phyloP scores from a whole-genome alignment of 2,888 invertebrate genomes.

The Parochlus steinenii region DNA sequence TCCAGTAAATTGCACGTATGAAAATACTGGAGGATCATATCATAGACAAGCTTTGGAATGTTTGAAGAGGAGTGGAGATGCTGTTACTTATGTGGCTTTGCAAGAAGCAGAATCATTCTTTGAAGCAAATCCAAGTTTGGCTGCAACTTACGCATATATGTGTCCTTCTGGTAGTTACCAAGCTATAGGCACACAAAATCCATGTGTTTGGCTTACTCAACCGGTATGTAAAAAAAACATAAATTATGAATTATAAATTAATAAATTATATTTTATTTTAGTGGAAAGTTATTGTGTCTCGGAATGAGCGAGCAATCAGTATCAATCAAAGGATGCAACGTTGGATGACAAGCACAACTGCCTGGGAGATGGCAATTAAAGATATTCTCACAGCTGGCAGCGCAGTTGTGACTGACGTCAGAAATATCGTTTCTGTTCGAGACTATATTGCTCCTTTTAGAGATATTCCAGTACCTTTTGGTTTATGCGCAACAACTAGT shows the following conservation, averaged over 20 bases:
- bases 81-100: slow-evolving; percentile 37
- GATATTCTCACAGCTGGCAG: slow-evolving; percentile 17
- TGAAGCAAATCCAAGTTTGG: slow-evolving; percentile 15
- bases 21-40: slow-evolving; percentile 23
- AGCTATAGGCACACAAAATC: slow-evolving; percentile 21
- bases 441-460: slow-evolving; percentile 15
- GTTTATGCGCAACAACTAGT: slow-evolving; percentile 18
- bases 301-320: slow-evolving; percentile 11
- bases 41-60: slow-evolving; percentile 38
- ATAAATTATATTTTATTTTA: no score
- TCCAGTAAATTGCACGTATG: slow-evolving; percentile 19
- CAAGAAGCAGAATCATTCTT: slow-evolving; percentile 25
- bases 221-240: no score
- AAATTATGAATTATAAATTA: no score
- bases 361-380: slow-evolving; percentile 16
- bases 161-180: slow-evolving; percentile 23
- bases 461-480: slow-evolving; percentile 15
- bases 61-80: slow-evolving; percentile 32
- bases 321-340: slow-evolving; percentile 16
- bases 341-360: slow-evolving; percentile 17
- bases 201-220: slow-evolving; percentile 44
- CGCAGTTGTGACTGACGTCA: slow-evolving; percentile 2
- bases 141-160: slow-evolving; percentile 19
- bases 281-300: slow-evolving; percentile 36
- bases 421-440: neutral